These are phyloP conservation scores for Mohoua ochrocephala DNA, from an alignment of 2,113 vertebrate species.

Conservation along the genomic window DNA sequence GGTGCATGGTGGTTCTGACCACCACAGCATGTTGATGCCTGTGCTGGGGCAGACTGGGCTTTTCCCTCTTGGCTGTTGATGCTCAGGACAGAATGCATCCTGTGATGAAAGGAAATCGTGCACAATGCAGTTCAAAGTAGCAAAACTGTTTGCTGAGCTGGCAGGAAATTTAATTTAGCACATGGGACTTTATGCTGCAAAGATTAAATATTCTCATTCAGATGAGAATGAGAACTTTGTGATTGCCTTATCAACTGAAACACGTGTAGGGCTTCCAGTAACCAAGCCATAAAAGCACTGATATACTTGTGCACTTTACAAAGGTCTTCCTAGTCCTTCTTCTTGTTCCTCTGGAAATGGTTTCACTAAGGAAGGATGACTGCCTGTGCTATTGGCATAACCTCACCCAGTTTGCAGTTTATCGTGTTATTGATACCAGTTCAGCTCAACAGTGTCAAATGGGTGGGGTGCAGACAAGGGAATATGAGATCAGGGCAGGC, in stretches of 20 bases:
- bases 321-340: constrained; percentile 21
- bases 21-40: not conserved
- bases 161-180: constrained; percentile 59
- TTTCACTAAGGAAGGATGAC: not conserved
- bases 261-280: constrained; percentile 6
- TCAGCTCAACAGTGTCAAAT: not conserved
- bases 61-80: not conserved
- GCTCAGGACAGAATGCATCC: constrained; percentile 8
- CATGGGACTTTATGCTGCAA: not conserved
- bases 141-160: constrained; percentile 46
- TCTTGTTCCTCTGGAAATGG: not conserved
- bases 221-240: constrained; percentile 20
- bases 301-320: not conserved
- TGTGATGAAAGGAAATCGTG: constrained; percentile 35
- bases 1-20: not conserved
- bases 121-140: constrained; percentile 57
- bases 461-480: not conserved
- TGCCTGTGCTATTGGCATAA: not conserved
- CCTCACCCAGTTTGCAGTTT: not conserved
- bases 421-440: not conserved
- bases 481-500: not conserved
- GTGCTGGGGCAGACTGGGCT: not conserved
- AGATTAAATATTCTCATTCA: constrained; percentile 43
- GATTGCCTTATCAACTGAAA: constrained; percentile 45
- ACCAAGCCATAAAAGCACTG: constrained; percentile 14